phyloP scores from a whole-genome alignment of 2,113 vertebrate species.

The Corydoras maculifer region DNA sequence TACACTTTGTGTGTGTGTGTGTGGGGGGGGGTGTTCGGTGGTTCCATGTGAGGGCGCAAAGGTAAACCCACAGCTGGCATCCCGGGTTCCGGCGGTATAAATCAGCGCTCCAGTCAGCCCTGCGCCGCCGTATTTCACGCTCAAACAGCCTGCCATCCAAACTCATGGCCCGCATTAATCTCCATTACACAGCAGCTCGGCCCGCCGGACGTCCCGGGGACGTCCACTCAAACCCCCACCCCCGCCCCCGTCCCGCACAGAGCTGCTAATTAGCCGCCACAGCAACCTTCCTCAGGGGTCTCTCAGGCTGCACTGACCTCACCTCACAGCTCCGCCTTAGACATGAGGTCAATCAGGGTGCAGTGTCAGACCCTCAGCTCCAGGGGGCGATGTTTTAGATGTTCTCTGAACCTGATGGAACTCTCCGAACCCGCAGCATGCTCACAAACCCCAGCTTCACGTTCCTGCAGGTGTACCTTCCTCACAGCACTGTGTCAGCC shows the following conservation, averaged over 20 bases:
- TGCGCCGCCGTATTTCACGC: constrained; percentile 45
- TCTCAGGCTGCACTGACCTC: too few species aligned
- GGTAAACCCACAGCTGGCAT: constrained; percentile 30
- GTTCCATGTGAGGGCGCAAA: constrained; percentile 16
- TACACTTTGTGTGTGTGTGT: too few species aligned
- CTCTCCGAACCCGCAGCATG: too few species aligned
- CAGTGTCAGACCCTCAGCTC: constrained; percentile 7
- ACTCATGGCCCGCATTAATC: constrained; percentile 46
- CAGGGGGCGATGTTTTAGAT: constrained; percentile 14
- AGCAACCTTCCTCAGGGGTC: background rate
- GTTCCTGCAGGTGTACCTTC: too few species aligned
- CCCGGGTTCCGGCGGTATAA: constrained; percentile 40
- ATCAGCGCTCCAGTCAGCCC: constrained; percentile 46
- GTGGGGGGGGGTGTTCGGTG: too few species aligned
- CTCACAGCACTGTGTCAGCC: too few species aligned
- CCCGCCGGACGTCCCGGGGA: constrained; percentile 35
- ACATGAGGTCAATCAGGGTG: constrained; percentile 1
- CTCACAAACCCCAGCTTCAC: too few species aligned
- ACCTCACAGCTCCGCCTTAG: background rate
- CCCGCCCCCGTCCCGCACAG: constrained; percentile 2
- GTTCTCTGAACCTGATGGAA: background rate
- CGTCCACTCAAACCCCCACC: constrained; percentile 24
- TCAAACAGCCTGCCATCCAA: constrained; percentile 44
- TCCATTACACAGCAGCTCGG: constrained; percentile 43
- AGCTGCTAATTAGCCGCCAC: constrained; percentile 25